Conservation (phyloP, 2,888 invertebrate genomes). For the Macroteleia sp. region DNA sequence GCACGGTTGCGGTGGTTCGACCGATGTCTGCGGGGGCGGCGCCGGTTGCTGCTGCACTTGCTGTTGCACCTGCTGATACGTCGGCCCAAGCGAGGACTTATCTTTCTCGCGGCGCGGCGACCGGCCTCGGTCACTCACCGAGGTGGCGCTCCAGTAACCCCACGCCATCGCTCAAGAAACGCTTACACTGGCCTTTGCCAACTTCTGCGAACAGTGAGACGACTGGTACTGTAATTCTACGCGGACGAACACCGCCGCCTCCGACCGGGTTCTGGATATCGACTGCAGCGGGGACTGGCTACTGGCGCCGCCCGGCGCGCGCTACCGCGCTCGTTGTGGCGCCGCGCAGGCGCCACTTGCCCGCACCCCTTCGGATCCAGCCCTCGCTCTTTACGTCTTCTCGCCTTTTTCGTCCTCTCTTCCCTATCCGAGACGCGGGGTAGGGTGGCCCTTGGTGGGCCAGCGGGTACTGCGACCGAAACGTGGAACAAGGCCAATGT, state of each 20-base stretch:
- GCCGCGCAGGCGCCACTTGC: slow-evolving; percentile 54
- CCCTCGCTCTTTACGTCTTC: slow-evolving; percentile 10
- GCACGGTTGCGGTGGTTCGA: slow-evolving; percentile 80
- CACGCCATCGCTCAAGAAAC: too few species aligned
- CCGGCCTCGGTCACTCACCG: too few species aligned
- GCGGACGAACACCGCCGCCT: slow-evolving; percentile 64
- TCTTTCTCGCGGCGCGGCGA: too few species aligned
- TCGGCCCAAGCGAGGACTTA: too few species aligned
- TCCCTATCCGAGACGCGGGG: not conserved
- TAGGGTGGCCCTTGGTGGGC: slow-evolving; percentile 43
- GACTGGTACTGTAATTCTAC: slow-evolving; percentile 10
- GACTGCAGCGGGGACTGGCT: slow-evolving; percentile 75
- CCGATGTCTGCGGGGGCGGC: too few species aligned
- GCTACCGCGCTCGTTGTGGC: slow-evolving; percentile 49
- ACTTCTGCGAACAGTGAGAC: too few species aligned
- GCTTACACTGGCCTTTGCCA: too few species aligned
- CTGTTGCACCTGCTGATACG: too few species aligned
- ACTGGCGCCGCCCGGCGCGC: slow-evolving; percentile 79
- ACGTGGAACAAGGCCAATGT: slow-evolving; percentile 43
- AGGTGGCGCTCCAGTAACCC: too few species aligned
- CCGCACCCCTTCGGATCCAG: not conserved
- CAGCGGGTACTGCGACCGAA: slow-evolving; percentile 64
- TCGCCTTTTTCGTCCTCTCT: slow-evolving; percentile 15
- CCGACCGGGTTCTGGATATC: slow-evolving; percentile 73
- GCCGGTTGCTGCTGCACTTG: too few species aligned